Base-by-base conservation (phyloP, 2,113 vertebrate species). In the Pygoscelis adeliae region DNA sequence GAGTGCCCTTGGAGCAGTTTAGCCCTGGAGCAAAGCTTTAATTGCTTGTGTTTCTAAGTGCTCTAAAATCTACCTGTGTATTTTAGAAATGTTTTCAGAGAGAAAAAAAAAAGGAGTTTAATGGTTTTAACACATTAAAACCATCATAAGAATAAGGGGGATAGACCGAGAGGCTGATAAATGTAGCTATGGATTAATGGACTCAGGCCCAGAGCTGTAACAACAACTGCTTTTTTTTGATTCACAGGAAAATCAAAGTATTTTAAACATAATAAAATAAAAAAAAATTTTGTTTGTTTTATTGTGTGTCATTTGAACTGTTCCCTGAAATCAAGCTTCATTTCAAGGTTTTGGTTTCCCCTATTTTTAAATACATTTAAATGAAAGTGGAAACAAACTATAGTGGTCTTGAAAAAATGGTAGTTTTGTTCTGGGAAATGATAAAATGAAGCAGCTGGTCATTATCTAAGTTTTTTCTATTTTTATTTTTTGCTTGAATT, bases 1-100 rank as follows among this genome's bases (percentile, higher is more conserved):
- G 69, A 71, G 61, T 83, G 50, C 63, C 73, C 78, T 95, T 74
- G 55, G 42, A 94, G 83, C 30, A 87, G 47, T 10, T 65, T 81
- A 50, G 67, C 90, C 83, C 80, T 34, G 42, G 55, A 90, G 83
- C 86, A 94, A 93, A 84, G 61, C 76, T 95, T 83, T 95, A 92
- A 93, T 94, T 94, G 76, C 72, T 87, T 50, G 34, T 82, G 49
- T 19, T 86, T 94, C 86, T 76, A 93, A 95, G 95, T 90, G 86
- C 69, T 95, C 88, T 67, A 91, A 95, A 95, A 89, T 87, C 77
- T 90, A 95, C 71, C 69, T 71, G 83, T 86, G 83, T 73, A 81
- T 83, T 92, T 93, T n/a, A 95, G 62, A 85, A 91, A 80, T 3
- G 16, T 17, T 71, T 90, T 86, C 82, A 86, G 86, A 72, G 49